Conservation (phyloP, 2,113 vertebrate genomes). For the Bostrychus sinensis region DNA sequence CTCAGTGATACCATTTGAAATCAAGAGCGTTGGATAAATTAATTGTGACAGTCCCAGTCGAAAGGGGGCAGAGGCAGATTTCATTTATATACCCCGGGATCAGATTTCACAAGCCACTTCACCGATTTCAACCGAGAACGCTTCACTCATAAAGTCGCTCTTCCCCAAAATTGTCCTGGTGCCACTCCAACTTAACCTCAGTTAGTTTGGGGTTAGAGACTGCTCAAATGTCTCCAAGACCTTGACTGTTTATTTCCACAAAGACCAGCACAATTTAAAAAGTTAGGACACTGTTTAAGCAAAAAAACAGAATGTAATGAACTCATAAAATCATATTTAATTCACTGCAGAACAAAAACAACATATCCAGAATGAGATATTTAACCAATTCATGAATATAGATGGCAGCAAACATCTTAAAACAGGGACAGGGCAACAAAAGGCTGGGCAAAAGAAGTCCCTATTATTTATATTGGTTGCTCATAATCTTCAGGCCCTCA, state of each 20-base stretch:
- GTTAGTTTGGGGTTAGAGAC: slow-evolving; percentile 26
- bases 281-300: too few relatives aligned
- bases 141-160: slow-evolving; percentile 49
- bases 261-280: slow-evolving; percentile 4
- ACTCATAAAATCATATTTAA: too few relatives aligned
- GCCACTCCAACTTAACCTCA: slow-evolving; percentile 54
- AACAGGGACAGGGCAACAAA: too few relatives aligned
- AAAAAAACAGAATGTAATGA: too few relatives aligned
- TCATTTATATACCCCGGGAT: slow-evolving; percentile 59
- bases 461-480: too few relatives aligned
- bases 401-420: too few relatives aligned
- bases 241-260: slow-evolving; percentile 14
- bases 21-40: slow-evolving; percentile 54
- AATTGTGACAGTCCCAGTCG: slow-evolving; percentile 56
- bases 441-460: too few relatives aligned
- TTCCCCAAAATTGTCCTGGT: slow-evolving; percentile 49
- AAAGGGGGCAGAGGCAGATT: slow-evolving; percentile 45
- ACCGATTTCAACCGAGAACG: slow-evolving; percentile 34
- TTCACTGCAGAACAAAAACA: too few relatives aligned
- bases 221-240: slow-evolving; percentile 19
- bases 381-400: too few relatives aligned
- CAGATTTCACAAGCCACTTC: slow-evolving; percentile 55
- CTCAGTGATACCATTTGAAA: slow-evolving; percentile 35
- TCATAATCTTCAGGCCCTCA: too few relatives aligned
- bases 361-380: too few relatives aligned